Base-by-base conservation (phyloP, 2,113 vertebrate genomes). In the Lates calcarifer region DNA sequence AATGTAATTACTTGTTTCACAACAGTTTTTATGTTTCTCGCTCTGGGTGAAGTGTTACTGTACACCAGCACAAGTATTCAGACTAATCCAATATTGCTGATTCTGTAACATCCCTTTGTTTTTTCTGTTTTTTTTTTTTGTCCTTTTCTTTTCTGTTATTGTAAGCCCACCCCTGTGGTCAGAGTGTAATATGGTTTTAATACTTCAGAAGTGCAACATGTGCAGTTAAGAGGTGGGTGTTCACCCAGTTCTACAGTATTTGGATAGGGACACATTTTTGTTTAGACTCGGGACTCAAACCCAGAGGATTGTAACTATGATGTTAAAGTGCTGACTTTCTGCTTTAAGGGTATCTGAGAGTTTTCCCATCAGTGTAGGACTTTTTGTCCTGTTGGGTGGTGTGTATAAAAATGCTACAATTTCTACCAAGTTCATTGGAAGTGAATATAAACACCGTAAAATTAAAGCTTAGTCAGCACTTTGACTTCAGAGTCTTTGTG, bases 141-240 rank as follows among this genome's bases (percentile, higher is more conserved):
- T n/a, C n/a, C n/a, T n/a, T n/a, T n/a, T n/a, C n/a, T n/a, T n/a
- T n/a, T n/a, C n/a, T n/a, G 13, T 37, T 4, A 10, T 6, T 5
- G 43, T 37, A 82, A 80, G 55, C 82, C 85, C 82, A n/a, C n/a
- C 47, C 82, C 4, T 26, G 82, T 77, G 85, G 81, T 57, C 37
- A 77, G 53, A 31, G 28, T 13, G 45, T 41, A 12, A 28, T 9
- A n/a, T n/a, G 28, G 41, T 33, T 14, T 14, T 37, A n/a, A 55
- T 18, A 0, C 60, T 74, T 37, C 10, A 81, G n/a, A 37, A 14
- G 39, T 45, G 22, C 71, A 22, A 35, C 56, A 17, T 24, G 39
- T 67, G 67, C 41, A 39, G 61, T 57, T 18, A 22, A 17, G 47
- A 55, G 33, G n/a, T n/a, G 29, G 1, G 20, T 4, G n/a, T 62